Evolutionary conservation across 92 coral and sea anemone genomes (phyloP).

Genomic region (Zoanthus sansibaricus): DNA sequence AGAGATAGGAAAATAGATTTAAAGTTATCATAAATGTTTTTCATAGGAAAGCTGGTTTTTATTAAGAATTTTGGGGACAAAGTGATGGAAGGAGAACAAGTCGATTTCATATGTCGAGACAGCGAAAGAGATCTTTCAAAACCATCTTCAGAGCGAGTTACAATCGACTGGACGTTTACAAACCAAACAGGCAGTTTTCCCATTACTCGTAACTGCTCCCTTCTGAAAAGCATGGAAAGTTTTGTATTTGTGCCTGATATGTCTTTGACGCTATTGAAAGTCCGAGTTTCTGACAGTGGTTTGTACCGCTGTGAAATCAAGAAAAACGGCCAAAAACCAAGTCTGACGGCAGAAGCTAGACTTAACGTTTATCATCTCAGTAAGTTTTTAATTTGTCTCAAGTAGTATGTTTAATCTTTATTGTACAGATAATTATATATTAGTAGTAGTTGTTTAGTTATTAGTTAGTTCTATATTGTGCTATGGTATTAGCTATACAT

Average conservation of each 20-base stretch:
- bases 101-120: constrained; percentile 59
- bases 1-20: too few species aligned
- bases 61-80: constrained; percentile 23
- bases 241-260: constrained; percentile 1
- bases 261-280: constrained; percentile 16
- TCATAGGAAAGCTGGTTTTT: constrained; percentile 28
- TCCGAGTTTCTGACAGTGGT: constrained; percentile 29
- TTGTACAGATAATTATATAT: too few species aligned
- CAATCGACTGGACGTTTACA: constrained; percentile 25
- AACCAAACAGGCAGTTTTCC: constrained; percentile 19
- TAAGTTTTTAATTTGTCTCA: neutral
- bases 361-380: constrained; percentile 1
- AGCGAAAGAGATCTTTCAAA: constrained; percentile 8
- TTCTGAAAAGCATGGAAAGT: neutral
- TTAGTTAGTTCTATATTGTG: too few species aligned
- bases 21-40: neutral
- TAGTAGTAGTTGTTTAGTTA: too few species aligned
- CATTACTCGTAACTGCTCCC: constrained; percentile 19
- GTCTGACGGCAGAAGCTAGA: neutral
- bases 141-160: neutral
- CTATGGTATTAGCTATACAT: too few species aligned
- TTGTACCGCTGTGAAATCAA: constrained; percentile 41
- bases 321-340: neutral
- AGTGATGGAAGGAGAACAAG: constrained; percentile 46
- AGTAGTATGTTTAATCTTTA: too few species aligned